These are phyloP conservation scores for Clitarchus hookeri DNA, from an alignment of 2,888 invertebrate species.

Conservation along the genomic window DNA sequence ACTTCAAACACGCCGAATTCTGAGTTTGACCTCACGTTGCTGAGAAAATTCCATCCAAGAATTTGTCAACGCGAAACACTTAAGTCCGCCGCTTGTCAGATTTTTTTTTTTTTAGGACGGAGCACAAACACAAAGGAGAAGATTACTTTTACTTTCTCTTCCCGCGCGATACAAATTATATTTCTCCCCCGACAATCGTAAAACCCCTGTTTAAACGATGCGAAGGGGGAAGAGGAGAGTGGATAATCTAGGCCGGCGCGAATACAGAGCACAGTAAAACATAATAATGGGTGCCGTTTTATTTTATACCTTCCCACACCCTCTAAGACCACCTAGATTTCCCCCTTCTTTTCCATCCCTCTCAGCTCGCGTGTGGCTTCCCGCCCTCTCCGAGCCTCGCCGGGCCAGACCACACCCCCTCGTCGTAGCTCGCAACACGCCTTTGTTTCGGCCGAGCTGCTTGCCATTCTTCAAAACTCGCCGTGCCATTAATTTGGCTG, in stretches of 20 bases:
- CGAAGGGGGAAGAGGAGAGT: background rate
- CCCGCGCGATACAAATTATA: background rate
- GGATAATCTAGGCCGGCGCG: background rate
- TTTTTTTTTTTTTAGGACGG: background rate
- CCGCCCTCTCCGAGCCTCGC: background rate
- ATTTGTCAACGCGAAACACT: background rate
- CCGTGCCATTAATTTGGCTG: background rate
- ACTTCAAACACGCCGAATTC: no score
- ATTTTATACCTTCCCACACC: background rate
- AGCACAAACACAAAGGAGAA: background rate
- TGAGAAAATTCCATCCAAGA: background rate
- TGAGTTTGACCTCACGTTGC: no score
- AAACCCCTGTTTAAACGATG: slow-evolving; percentile 14
- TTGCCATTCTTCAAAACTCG: background rate
- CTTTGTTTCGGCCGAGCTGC: background rate
- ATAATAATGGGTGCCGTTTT: background rate
- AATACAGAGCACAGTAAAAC: background rate
- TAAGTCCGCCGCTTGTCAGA: background rate
- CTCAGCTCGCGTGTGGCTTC: background rate
- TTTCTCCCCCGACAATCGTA: background rate
- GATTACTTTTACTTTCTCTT: background rate
- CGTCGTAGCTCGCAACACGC: background rate
- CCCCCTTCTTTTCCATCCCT: background rate
- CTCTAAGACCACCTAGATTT: background rate
- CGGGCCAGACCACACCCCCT: background rate